Evolutionary conservation across 2,888 invertebrate genomes (phyloP).

Genomic region (Didymodactylos carnosus): DNA sequence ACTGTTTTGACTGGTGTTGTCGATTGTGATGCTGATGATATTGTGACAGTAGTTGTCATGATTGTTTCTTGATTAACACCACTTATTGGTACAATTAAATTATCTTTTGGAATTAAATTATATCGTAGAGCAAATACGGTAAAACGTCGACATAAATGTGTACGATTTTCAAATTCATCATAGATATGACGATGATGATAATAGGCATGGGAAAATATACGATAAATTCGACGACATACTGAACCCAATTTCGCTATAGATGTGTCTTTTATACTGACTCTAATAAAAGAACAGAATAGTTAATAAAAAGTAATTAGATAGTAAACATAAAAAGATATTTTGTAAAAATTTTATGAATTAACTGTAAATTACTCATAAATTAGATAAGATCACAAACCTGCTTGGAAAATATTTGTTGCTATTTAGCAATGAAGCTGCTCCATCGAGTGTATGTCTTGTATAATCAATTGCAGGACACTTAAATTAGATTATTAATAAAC

Average conservation of each 20-base stretch:
- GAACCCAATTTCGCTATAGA: conserved; percentile 94
- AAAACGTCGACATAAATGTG: conserved; percentile 69
- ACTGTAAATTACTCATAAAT: not conserved
- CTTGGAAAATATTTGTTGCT: conserved; percentile 99
- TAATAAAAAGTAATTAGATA: not conserved
- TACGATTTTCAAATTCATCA: conserved; percentile 67
- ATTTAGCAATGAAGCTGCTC: conserved; percentile 90
- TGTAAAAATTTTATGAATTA: not conserved
- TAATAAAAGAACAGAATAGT: conserved; percentile 37
- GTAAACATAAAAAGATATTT: not conserved
- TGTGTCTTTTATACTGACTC: conserved; percentile 94
- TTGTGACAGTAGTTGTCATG: too few species aligned
- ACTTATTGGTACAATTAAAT: conserved; percentile 65
- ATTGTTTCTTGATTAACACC: conserved; percentile 1
- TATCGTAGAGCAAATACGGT: conserved; percentile 95
- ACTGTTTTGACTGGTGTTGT: not conserved
- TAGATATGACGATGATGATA: conserved; percentile 90
- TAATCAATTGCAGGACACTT: conserved; percentile 94
- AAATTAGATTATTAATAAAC: conserved; percentile 9
- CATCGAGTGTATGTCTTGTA: conserved; percentile 90
- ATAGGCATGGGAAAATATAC: conserved; percentile 98
- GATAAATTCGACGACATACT: conserved; percentile 88
- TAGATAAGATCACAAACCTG: conserved; percentile 37
- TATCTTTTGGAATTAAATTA: conserved; percentile 90
- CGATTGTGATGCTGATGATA: too few species aligned